phyloP scores from a whole-genome alignment of 1,140 invertebrate genomes.

The Zaprionus capensis region DNA sequence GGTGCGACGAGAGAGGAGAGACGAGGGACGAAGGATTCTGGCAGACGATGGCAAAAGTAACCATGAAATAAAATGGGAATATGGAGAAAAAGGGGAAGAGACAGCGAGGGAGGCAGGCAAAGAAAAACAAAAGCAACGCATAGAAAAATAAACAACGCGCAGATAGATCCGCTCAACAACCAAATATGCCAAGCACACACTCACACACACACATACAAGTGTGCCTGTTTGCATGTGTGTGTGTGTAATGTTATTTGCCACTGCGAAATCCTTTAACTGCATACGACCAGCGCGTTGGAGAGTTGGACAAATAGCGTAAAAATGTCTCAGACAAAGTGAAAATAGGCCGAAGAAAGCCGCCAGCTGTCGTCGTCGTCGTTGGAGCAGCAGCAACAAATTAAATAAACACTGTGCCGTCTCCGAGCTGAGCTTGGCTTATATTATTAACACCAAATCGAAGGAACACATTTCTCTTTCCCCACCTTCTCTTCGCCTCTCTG shows the following conservation, averaged over 20 bases:
- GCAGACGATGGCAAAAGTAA: constrained; percentile 26
- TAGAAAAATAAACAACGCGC: constrained; percentile 75
- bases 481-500: constrained; percentile 4
- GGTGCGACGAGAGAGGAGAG: constrained; percentile 31
- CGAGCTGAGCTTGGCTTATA: constrained; percentile 72
- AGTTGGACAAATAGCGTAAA: constrained; percentile 76
- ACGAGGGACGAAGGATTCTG: background rate
- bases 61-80: constrained; percentile 49
- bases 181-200: constrained; percentile 19
- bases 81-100: background rate
- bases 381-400: constrained; percentile 65
- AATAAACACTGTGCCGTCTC: constrained; percentile 66
- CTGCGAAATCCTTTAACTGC: constrained; percentile 75
- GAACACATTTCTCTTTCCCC: constrained; percentile 1
- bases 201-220: background rate
- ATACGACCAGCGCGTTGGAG: constrained; percentile 55
- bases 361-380: constrained; percentile 48
- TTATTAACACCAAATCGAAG: constrained; percentile 78
- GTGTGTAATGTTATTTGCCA: constrained; percentile 72
- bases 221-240: constrained; percentile 25
- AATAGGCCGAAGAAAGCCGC: constrained; percentile 26
- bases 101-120: constrained; percentile 17
- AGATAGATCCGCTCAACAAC: constrained; percentile 23
- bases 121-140: constrained; percentile 71
- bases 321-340: constrained; percentile 34